Evolutionary conservation across 1,140 invertebrate species (phyloP).

Genomic region (Lysiphlebus fabarum): DNA sequence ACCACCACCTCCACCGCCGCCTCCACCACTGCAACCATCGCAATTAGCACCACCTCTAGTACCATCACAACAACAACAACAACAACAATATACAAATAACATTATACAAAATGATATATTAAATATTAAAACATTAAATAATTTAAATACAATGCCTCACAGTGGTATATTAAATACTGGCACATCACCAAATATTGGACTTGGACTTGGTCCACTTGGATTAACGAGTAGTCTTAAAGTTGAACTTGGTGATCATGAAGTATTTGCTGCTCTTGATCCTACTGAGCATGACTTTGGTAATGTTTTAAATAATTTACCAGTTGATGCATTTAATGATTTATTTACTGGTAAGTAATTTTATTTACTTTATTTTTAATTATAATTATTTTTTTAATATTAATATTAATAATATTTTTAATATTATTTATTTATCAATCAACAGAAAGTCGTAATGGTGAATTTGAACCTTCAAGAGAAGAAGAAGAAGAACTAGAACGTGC

Average conservation of each 20-base stretch:
- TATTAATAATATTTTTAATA: not conserved
- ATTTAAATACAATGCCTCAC: slow-evolving; percentile 41
- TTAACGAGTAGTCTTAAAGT: slow-evolving; percentile 47
- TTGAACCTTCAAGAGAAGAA: slow-evolving; percentile 72
- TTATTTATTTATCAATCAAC: slow-evolving; percentile 23
- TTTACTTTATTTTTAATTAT: not conserved
- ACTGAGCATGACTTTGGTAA: slow-evolving; percentile 87
- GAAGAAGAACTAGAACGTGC: slow-evolving; percentile 80
- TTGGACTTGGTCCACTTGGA: slow-evolving; percentile 45
- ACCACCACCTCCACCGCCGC: too few relatives aligned
- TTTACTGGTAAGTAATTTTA: slow-evolving; percentile 69
- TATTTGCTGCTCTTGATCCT: slow-evolving; percentile 58
- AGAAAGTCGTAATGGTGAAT: slow-evolving; percentile 71
- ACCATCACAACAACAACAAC: too few relatives aligned
- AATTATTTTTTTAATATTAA: not conserved
- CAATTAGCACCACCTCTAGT: too few relatives aligned
- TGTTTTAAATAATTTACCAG: slow-evolving; percentile 83
- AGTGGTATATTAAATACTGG: slow-evolving; percentile 37
- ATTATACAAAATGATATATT: slow-evolving; percentile 39
- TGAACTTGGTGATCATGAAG: slow-evolving; percentile 52
- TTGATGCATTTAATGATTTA: slow-evolving; percentile 88
- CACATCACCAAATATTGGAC: slow-evolving; percentile 39
- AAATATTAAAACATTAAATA: slow-evolving; percentile 49
- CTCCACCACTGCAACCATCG: too few relatives aligned
- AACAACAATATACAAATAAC: slow-evolving; percentile 40